These are phyloP conservation scores for Argyra leucocephala DNA, from an alignment of 2,888 invertebrate species.

Conservation along the genomic window DNA sequence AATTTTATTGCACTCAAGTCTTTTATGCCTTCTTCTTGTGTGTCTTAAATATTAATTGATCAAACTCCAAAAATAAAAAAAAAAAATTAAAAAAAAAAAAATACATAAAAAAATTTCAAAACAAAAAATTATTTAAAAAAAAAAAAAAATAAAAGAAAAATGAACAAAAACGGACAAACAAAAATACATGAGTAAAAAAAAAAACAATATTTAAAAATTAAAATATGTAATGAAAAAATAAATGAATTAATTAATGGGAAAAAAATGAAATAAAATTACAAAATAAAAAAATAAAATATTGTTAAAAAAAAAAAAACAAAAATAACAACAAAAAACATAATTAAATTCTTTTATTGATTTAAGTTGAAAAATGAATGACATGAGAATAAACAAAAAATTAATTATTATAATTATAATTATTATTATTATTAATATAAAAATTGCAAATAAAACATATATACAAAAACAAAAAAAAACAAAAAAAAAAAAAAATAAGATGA, in stretches of 20 bases:
- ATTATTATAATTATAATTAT: neutral
- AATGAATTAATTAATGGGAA: neutral
- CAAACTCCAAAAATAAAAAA: neutral
- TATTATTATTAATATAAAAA: neutral
- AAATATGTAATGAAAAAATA: neutral
- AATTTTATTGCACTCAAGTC: conserved; percentile 1
- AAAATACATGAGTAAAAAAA: neutral
- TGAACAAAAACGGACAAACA: neutral
- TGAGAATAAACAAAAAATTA: neutral
- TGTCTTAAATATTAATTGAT: conserved; percentile 17
- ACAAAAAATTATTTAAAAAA: neutral
- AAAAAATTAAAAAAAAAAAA: neutral
- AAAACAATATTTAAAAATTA: neutral
- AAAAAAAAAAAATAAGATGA: neutral
- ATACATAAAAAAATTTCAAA: neutral
- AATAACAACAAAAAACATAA: too few relatives aligned
- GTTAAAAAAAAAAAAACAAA: too few relatives aligned
- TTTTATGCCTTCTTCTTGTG: conserved; percentile 20
- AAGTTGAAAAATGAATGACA: conserved; percentile 3
- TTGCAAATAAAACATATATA: conserved; percentile 6
- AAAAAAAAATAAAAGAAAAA: neutral
- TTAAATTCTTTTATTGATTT: neutral
- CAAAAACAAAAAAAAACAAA: neutral
- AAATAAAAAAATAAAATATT: neutral
- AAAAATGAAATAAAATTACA: neutral